Evolutionary conservation across 2,797 vertebrate species (phyloP), one percentile per base, ranked within the genome.

Genomic region (Eurystomus glaucurus): DNA sequence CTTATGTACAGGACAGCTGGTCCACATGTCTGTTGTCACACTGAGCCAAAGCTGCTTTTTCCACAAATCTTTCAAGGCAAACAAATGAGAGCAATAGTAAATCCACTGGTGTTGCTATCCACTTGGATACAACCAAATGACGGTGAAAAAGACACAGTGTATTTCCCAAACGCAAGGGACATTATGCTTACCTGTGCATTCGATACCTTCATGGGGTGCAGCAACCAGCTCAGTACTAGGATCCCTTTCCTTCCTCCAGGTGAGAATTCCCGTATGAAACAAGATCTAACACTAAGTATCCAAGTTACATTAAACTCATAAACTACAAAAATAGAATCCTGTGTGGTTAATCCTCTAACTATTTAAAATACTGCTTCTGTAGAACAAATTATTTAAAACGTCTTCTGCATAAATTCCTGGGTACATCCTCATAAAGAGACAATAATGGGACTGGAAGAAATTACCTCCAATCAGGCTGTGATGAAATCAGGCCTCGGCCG

Each of bases 1-100:
- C 25, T 64, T 39, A 51, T 26, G 31, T 25, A 54, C 45, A 71
- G 82, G 71, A 93, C 95, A 95, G 79, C 87, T 94, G 93, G 82
- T 85, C 64, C 64, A 48, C 1, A 35, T 55, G 46, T 46, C 89
- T 93, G 85, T 18, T 84, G 50, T 52, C 39, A 55, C 45, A 31
- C 31, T 28, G 75, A 94, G 87, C 68, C 87, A 83, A 88, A 84
- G 15, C 58, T 61, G 65, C 43, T n/a, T 95, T 86, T 91, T 72
- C n/a, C 58, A 86, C 41, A 48, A 21, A 65, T 58, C 65, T 37
- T 88, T 94, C 88, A 90, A 88, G 76, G 61, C 52, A 68, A 77
- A 29, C 29, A 78, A 93, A 88, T 7, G 61, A 62, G 8, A 89
- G 54, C n/a, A 91, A 68, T 45, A 86, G 28, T 43, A 54, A 86